These are phyloP conservation scores for Platycercus adscitus DNA, from an alignment of 2,113 vertebrate genomes.

Conservation along the genomic window DNA sequence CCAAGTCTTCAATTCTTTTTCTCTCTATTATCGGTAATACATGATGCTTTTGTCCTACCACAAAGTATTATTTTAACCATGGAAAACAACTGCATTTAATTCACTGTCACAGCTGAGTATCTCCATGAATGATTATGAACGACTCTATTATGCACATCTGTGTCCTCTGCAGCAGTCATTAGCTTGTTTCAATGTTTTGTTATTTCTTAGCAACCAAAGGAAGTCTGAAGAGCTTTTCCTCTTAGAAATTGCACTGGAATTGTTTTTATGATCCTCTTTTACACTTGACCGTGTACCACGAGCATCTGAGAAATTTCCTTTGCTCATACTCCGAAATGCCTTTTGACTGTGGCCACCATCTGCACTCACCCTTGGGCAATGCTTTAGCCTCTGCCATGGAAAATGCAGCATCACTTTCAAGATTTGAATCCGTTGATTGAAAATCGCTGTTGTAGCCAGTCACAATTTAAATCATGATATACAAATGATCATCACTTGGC, in stretches of 20 bases:
- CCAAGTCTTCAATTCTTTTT: not conserved
- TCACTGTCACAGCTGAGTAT: not conserved
- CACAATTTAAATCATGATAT: not conserved
- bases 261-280: not conserved
- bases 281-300: not conserved
- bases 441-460: not conserved
- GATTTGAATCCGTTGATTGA: not conserved
- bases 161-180: not conserved
- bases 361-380: not conserved
- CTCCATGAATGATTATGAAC: not conserved
- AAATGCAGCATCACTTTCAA: not conserved
- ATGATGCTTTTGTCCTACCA: not conserved
- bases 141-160: not conserved
- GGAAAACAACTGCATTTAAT: constrained; percentile 24
- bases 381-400: not conserved
- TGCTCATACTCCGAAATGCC: not conserved
- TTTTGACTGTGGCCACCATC: not conserved
- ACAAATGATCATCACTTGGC: not conserved
- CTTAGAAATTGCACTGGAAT: not conserved
- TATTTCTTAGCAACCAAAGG: constrained; percentile 58
- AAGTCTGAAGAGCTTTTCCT: not conserved
- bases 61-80: not conserved
- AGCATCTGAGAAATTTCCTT: constrained; percentile 36
- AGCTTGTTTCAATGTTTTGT: constrained; percentile 40
- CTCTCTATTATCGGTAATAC: not conserved